Percentiles rank a stretch among this genome's conserved stretches.
phyloP scores from a whole-genome alignment of 2,888 invertebrate species.

The Hypena proboscidalis region DNA sequence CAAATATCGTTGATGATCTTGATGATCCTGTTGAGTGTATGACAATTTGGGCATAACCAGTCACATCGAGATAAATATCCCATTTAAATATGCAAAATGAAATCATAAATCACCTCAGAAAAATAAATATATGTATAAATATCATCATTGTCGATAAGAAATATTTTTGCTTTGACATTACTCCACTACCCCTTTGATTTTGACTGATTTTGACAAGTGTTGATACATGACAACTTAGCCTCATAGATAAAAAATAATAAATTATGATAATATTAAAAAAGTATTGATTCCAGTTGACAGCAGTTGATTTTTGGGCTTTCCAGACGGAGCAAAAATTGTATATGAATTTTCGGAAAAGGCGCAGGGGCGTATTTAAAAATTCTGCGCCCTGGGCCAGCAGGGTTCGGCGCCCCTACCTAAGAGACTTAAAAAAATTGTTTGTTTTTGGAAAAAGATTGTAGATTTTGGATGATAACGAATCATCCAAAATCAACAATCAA shows the following conservation, averaged over 20 bases:
- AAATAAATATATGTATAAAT: constrained; percentile 46
- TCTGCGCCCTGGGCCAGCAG: too few relatives aligned
- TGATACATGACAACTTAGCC: constrained; percentile 12
- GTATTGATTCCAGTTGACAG: too few relatives aligned
- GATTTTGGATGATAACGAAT: too few relatives aligned
- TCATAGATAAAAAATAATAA: constrained; percentile 8
- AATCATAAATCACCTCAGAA: constrained; percentile 43
- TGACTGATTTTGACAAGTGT: neutral
- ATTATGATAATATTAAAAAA: too few relatives aligned
- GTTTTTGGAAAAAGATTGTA: too few relatives aligned
- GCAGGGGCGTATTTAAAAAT: too few relatives aligned
- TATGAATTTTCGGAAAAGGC: too few relatives aligned
- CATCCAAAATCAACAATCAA: too few relatives aligned
- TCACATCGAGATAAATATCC: constrained; percentile 38
- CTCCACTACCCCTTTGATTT: neutral
- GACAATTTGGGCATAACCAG: constrained; percentile 62
- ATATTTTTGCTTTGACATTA: constrained; percentile 19
- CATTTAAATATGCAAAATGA: constrained; percentile 54
- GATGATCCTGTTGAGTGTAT: constrained; percentile 62
- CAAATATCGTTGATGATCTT: constrained; percentile 66
- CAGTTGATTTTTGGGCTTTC: too few relatives aligned
- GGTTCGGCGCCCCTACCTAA: too few relatives aligned
- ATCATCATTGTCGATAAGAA: constrained; percentile 27
- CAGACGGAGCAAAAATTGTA: too few relatives aligned
- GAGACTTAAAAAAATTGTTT: too few relatives aligned